Base-by-base conservation (phyloP, 1,140 invertebrate species). In the Lasaia peninsularis region DNA sequence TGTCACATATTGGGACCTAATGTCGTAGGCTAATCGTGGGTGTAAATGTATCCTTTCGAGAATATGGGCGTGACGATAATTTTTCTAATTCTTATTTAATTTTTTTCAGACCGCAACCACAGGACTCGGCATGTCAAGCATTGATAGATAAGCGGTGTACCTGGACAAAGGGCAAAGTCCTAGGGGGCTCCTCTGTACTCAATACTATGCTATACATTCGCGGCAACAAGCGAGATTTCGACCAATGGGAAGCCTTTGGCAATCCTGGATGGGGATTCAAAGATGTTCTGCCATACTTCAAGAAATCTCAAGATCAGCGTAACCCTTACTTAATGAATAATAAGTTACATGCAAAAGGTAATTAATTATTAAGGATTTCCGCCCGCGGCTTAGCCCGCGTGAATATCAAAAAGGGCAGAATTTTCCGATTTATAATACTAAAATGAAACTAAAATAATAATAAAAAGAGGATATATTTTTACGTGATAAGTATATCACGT, bases 121-220 rank as follows among this genome's bases (percentile, higher is more conserved):
- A 97, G 76, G 88, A 93, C 20, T 92, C 95, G 0, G 96, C 96
- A 0, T 97, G 96, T 63, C 94, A 95, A 75, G 95, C 95, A 0
- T 96, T 96, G 94, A 90, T 92, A 35, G 95, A 95, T 73, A 92
- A 92, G 32, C 90, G 95, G 32, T 96, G 95, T 74, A 94, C 93
- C 64, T 96, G 95, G 95, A 96, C 95, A 0, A 91, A 95, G 54
- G 96, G 96, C 37, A 96, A 96, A 86, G 92, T 95, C 2, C 78
- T 96, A 9, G 97, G 97, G 0, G 98, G 98, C 0, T 97, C 95
- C 0, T 94, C 93, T 11, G 95, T 96, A 0, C 81, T 96, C 0
- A 97, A 96, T 65, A 96, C 95, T 0, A 96, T 99, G 97, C 91
- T 98, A 0, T 98, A 98, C 78, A 93, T 98, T 5, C 90, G 98